Evolutionary conservation across 2,888 invertebrate species (phyloP), one percentile per base, ranked within the genome.

Genomic region (Gortyna flavago): DNA sequence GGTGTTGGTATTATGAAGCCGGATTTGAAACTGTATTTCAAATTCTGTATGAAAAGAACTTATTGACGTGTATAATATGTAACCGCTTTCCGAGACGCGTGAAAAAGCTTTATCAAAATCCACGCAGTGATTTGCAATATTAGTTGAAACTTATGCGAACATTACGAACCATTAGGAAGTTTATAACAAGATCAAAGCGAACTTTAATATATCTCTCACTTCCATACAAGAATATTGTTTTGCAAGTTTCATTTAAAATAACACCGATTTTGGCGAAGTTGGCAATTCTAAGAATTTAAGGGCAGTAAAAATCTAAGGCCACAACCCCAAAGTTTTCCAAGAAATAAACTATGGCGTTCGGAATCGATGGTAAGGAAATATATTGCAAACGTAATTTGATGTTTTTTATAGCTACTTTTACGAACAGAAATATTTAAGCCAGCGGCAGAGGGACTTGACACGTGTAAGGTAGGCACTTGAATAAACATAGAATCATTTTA

Each of bases 301-400:
- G 8, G 38, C 16, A 13, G n/a, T 35, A 4, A 57, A 54, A 54
- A 38, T 61, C n/a, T n/a, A 59, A 65, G 38, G 32, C 29, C 25
- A 29, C n/a, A 9, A 59, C 29, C 54, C n/a, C 16, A 48, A 61
- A 64, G 32, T 62, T 67, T 62, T 41, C 41, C 44, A 21, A 61
- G 29, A 67, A 67, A 64, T 72, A 70, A 66, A 70, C 61, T 29
- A 44, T 77, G 29, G 29, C 64, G 8, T 66, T 71, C 9, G 1
- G 21, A 71, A 67, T 67, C 44, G 54, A 80, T 41, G 38, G 64
- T 64, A 16, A 48, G 38, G 62, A 75, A 68, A 75, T 79, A 71
- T 61, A 75, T 61, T 35, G 59, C 29, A 61, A 41, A 67, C 16
- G 51, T 6, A 65, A 84, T 79, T 25, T 13, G 41, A 69, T 44